Evolutionary conservation across 1,140 invertebrate genomes (phyloP).

Genomic region (Schlechtendalia chinensis): DNA sequence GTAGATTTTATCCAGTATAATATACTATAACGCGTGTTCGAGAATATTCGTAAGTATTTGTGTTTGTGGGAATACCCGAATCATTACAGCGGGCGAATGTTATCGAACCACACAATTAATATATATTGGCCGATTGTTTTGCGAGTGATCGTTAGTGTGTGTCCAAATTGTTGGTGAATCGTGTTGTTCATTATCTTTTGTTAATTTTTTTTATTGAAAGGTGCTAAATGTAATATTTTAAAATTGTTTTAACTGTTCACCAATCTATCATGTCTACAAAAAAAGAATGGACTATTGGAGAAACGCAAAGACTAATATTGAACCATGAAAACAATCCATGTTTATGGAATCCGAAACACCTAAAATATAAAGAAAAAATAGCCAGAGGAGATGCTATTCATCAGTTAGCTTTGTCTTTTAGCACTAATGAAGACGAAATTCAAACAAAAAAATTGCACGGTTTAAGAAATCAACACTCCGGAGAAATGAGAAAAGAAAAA

Average conservation of each 20-base stretch:
- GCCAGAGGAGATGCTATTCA: slow-evolving; percentile 3
- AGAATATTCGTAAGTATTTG: too few relatives aligned
- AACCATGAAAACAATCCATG: slow-evolving; percentile 22
- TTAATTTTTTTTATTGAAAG: too few relatives aligned
- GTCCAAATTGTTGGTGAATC: too few relatives aligned
- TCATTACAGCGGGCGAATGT: too few relatives aligned
- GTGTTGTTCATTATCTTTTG: too few relatives aligned
- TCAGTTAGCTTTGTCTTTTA: slow-evolving; percentile 9
- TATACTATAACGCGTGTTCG: neutral
- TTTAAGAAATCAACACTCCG: slow-evolving; percentile 5
- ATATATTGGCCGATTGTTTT: too few relatives aligned
- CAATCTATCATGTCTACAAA: neutral
- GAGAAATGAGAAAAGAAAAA: slow-evolving; percentile 7
- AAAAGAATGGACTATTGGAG: neutral
- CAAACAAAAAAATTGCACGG: neutral
- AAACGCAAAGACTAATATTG: neutral
- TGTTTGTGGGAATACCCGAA: too few relatives aligned
- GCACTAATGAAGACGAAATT: neutral
- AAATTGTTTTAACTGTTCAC: neutral
- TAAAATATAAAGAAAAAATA: slow-evolving; percentile 8
- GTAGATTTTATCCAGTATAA: neutral
- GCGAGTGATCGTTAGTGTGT: too few relatives aligned
- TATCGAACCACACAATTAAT: too few relatives aligned
- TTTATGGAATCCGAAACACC: slow-evolving; percentile 1
- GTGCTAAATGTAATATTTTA: too few relatives aligned